Evolutionary conservation across 1,140 invertebrate genomes (phyloP).

Genomic region (Chrysopa pallens): DNA sequence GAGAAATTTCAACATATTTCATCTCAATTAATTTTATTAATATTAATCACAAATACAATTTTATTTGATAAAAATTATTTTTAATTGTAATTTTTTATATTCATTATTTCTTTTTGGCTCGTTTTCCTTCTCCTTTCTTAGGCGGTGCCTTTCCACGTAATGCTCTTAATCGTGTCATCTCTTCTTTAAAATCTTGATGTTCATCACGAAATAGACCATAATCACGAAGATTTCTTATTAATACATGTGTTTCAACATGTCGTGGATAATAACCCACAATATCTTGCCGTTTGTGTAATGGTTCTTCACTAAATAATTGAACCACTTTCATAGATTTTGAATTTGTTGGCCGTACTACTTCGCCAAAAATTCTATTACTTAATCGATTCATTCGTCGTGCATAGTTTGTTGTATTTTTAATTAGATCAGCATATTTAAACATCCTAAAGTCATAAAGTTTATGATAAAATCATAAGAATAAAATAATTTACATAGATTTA

Average conservation of each 20-base stretch:
- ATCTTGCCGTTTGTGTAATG: conserved; percentile 51
- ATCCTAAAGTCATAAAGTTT: conserved; percentile 10
- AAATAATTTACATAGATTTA: too few relatives aligned
- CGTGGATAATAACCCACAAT: conserved; percentile 75
- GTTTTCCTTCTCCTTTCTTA: conserved; percentile 33
- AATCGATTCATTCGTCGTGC: conserved; percentile 69
- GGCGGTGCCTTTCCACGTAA: conserved; percentile 59
- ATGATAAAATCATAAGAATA: too few relatives aligned
- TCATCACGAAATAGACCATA: conserved; percentile 78
- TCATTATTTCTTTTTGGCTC: conserved; percentile 9
- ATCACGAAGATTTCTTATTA: conserved; percentile 51
- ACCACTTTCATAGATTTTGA: conserved; percentile 67
- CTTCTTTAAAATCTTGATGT: conserved; percentile 82
- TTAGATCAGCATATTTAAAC: conserved; percentile 37
- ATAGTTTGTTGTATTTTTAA: conserved; percentile 55
- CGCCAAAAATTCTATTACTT: conserved; percentile 77
- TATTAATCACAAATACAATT: neutral
- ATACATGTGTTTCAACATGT: conserved; percentile 48
- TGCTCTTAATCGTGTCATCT: conserved; percentile 57
- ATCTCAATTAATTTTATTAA: neutral
- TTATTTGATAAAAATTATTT: neutral
- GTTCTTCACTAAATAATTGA: conserved; percentile 54
- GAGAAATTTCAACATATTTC: neutral
- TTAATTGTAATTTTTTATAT: neutral
- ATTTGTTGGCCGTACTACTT: conserved; percentile 59